A percentile compares a stretch with the other conserved stretches of the same genome.
phyloP scores from a whole-genome alignment of 2,797 vertebrate genomes.

The Spinus olivaceus region DNA sequence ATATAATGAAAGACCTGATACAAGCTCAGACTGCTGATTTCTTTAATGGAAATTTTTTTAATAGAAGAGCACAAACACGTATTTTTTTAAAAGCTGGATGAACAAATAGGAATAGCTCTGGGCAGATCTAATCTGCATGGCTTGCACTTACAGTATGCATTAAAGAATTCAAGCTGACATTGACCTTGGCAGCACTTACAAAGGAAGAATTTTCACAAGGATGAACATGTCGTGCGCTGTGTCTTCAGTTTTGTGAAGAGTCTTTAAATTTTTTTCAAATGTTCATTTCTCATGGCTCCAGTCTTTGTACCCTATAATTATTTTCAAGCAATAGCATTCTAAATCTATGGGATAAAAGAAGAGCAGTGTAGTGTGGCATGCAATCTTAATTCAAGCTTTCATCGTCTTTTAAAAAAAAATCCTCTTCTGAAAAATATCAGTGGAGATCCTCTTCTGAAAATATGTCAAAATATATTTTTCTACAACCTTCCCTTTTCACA shows the following conservation, averaged over 20 bases:
- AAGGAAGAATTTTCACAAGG: slow-evolving; percentile 63
- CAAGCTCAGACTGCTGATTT: not conserved
- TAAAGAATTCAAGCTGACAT: slow-evolving; percentile 59
- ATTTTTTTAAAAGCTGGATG: slow-evolving; percentile 53
- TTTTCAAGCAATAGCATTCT: not conserved
- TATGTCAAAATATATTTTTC: not conserved
- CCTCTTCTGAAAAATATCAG: not conserved
- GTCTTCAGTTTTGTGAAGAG: slow-evolving; percentile 35
- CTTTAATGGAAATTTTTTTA: slow-evolving; percentile 40
- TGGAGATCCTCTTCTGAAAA: not conserved
- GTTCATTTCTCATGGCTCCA: not conserved
- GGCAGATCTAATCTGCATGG: slow-evolving; percentile 62
- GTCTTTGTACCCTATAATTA: not conserved
- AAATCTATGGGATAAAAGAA: not conserved
- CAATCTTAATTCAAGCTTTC: not conserved
- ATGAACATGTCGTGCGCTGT: slow-evolving; percentile 18
- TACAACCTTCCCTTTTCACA: not conserved
- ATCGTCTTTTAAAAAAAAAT: not conserved
- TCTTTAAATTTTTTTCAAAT: not conserved
- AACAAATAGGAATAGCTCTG: slow-evolving; percentile 50
- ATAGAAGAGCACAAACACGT: not conserved
- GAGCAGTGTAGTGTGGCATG: not conserved
- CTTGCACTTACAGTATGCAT: slow-evolving; percentile 52
- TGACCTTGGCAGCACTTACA: slow-evolving; percentile 63
- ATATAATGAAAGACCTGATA: not conserved